These are phyloP conservation scores for Paracanthobrama guichenoti DNA, from an alignment of 2,113 vertebrate species.

Conservation along the genomic window DNA sequence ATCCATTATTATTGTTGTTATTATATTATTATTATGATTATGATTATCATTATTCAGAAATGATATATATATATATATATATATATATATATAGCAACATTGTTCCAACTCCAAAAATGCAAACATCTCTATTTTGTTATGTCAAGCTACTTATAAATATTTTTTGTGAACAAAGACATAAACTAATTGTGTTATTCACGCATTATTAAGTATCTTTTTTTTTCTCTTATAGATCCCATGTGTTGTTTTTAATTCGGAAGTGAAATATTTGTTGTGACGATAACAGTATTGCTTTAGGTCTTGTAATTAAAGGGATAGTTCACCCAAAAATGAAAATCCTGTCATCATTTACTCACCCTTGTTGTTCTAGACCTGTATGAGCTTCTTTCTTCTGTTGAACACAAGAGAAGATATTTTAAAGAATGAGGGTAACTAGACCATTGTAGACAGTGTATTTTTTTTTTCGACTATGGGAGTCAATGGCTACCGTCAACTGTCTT, in stretches of 20 bases:
- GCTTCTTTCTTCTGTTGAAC: too few species aligned
- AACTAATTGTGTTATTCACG: not conserved
- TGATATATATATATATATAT: too few species aligned
- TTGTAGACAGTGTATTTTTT: too few species aligned
- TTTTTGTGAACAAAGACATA: not conserved
- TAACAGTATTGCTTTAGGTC: not conserved
- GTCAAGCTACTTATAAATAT: not conserved
- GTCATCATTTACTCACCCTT: too few species aligned
- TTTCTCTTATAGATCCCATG: not conserved
- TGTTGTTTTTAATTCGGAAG: not conserved
- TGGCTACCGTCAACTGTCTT: too few species aligned
- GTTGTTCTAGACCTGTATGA: too few species aligned
- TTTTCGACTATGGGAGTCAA: too few species aligned
- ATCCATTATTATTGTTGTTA: too few species aligned
- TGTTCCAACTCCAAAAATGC: not conserved
- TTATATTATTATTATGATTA: not conserved
- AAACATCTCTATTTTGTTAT: not conserved
- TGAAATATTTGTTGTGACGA: slow-evolving; percentile 13
- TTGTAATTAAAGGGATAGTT: not conserved
- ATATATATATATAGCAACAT: not conserved
- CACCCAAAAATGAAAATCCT: too few species aligned
- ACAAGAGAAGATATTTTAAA: too few species aligned
- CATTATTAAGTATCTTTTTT: not conserved
- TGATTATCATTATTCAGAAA: not conserved
- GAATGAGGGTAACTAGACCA: too few species aligned